These are phyloP conservation scores for Oryzias melastigma DNA, from an alignment of 2,113 vertebrate species.

Conservation along the genomic window DNA sequence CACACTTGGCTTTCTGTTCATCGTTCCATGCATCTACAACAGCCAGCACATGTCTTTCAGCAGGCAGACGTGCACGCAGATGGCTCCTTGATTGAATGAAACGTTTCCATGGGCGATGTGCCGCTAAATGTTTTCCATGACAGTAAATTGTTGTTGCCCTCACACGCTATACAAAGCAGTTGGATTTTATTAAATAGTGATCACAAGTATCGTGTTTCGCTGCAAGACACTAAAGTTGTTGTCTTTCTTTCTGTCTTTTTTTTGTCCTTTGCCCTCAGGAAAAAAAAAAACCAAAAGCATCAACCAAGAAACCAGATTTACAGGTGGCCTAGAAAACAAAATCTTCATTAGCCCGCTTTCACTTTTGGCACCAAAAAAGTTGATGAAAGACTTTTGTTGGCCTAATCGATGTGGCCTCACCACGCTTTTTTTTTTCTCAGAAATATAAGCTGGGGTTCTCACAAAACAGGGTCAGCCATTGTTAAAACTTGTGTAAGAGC, in stretches of 20 bases:
- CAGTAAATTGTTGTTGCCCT: constrained; percentile 25
- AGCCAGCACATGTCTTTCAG: constrained; percentile 13
- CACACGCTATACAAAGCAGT: constrained; percentile 33
- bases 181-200: constrained; percentile 43
- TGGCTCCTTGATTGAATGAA: constrained; percentile 31
- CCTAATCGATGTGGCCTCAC: constrained; percentile 11
- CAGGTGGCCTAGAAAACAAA: constrained; percentile 31
- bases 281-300: constrained; percentile 31
- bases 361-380: constrained; percentile 13
- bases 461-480: constrained; percentile 35
- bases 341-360: constrained; percentile 44
- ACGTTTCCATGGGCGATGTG: constrained; percentile 20
- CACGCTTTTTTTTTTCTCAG: not conserved
- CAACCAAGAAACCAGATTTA: constrained; percentile 37
- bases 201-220: constrained; percentile 56
- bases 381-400: not conserved
- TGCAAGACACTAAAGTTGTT: constrained; percentile 11
- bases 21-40: constrained; percentile 1
- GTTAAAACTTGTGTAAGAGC: constrained; percentile 6
- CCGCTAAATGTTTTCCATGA: constrained; percentile 31
- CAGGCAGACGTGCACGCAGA: not conserved
- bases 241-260: constrained; percentile 33
- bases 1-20: constrained; percentile 11
- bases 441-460: constrained; percentile 10
- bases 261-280: constrained; percentile 18